A percentile compares a stretch with the other conserved stretches of the same genome.
phyloP scores from a whole-genome alignment of 64 coral and sea anemone species.

The Montipora capricornis region DNA sequence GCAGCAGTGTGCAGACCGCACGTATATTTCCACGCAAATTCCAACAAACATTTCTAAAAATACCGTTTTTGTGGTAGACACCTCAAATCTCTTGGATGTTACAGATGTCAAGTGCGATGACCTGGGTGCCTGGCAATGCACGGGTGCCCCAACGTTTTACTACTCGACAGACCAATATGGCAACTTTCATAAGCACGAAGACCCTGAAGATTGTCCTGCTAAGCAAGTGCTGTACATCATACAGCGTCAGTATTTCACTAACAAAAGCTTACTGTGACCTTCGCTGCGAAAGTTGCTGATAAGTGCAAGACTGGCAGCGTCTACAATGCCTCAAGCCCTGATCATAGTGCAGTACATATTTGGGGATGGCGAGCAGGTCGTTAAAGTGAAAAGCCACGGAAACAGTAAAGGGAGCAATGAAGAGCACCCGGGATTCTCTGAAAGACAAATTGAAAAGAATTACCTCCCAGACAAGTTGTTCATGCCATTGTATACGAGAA shows the following conservation, averaged over 20 bases:
- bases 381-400: conserved; percentile 21
- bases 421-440: conserved; percentile 42
- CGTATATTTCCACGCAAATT: conserved; percentile 11
- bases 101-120: conserved; percentile 28
- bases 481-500: conserved; percentile 34
- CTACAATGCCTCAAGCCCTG: neutral
- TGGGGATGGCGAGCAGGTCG: conserved; percentile 29
- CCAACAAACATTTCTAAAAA: conserved; percentile 30
- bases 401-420: conserved; percentile 24
- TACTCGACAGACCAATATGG: neutral
- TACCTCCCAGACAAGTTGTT: conserved; percentile 11
- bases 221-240: neutral
- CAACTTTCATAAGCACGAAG: neutral
- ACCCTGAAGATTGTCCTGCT: neutral
- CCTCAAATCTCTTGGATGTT: too few relatives aligned
- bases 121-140: conserved; percentile 29
- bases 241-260: neutral
- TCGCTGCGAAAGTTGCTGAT: conserved; percentile 14
- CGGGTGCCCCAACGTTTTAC: neutral
- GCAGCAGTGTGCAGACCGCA: neutral
- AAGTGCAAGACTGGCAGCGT: neutral
- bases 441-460: conserved; percentile 27
- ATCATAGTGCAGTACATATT: conserved; percentile 43
- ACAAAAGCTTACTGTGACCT: neutral
- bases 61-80: conserved; percentile 20